phyloP scores from a whole-genome alignment of 2,888 invertebrate species.

The Callinectes sapidus region DNA sequence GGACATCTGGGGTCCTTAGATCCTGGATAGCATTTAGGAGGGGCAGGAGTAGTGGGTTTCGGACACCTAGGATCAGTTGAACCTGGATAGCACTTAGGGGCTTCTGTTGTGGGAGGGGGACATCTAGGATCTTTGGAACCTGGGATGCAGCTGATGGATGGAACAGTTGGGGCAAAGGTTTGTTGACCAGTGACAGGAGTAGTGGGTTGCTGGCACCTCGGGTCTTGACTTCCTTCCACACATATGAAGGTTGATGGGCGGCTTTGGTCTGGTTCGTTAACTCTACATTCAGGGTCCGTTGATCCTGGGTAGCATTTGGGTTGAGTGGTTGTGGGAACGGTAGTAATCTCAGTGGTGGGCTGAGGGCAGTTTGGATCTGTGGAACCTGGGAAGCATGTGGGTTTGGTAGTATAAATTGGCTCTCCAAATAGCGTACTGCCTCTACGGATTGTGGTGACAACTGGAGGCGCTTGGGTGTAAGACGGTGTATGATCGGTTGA shows the following conservation, averaged over 20 bases:
- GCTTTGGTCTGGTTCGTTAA: conserved; percentile 49
- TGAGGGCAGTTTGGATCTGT: conserved; percentile 51
- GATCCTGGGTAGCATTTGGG: conserved; percentile 59
- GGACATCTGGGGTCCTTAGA: conserved; percentile 50
- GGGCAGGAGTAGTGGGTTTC: conserved; percentile 41
- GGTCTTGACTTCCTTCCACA: conserved; percentile 54
- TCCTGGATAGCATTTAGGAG: conserved; percentile 38
- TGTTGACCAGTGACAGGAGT: not conserved
- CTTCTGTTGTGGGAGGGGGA: conserved; percentile 19
- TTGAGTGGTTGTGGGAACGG: conserved; percentile 9
- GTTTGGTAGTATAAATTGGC: conserved; percentile 56
- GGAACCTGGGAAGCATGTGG: conserved; percentile 54
- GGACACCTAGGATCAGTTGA: conserved; percentile 63
- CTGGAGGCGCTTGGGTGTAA: not conserved
- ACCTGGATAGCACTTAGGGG: conserved; percentile 58
- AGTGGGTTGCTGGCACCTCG: conserved; percentile 44
- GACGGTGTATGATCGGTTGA: not conserved
- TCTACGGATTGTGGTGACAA: conserved; percentile 54
- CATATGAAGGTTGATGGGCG: conserved; percentile 45
- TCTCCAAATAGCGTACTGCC: conserved; percentile 69
- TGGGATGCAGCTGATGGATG: conserved; percentile 36
- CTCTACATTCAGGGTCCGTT: conserved; percentile 57
- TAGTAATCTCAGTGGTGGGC: conserved; percentile 1
- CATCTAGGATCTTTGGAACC: conserved; percentile 32
- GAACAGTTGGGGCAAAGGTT: conserved; percentile 27